A percentile compares a stretch with the other conserved stretches of the same genome.
Evolutionary conservation across 2,113 vertebrate genomes (phyloP).

Genomic region (Donacobius atricapilla): DNA sequence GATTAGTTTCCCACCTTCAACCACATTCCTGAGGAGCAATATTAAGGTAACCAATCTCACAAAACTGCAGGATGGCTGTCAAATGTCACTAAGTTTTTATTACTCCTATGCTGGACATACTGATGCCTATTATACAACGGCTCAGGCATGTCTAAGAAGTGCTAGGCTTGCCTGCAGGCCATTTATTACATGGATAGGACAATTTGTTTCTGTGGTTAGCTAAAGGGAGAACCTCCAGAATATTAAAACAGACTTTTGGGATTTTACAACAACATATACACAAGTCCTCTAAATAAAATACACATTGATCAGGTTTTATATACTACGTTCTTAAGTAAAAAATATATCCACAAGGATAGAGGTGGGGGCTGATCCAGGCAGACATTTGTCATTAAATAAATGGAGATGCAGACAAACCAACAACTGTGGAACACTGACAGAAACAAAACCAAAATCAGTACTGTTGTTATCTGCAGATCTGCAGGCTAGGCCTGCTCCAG

Average conservation of each 20-base stretch:
- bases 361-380: background rate
- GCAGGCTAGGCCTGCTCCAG: background rate
- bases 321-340: background rate
- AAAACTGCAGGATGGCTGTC: background rate
- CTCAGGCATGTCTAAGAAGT: background rate
- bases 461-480: background rate
- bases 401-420: background rate
- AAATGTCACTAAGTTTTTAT: background rate
- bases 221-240: background rate
- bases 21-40: background rate
- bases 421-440: background rate
- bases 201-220: background rate
- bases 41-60: background rate
- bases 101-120: background rate
- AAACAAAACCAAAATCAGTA: background rate
- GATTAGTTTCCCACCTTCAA: background rate
- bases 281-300: conserved; percentile 31
- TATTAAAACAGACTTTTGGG: background rate
- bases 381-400: conserved; percentile 28
- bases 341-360: background rate
- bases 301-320: background rate
- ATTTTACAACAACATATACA: conserved; percentile 19
- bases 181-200: background rate
- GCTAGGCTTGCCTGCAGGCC: background rate
- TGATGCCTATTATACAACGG: background rate